phyloP scores from a whole-genome alignment of 2,797 vertebrate species.

The Spea hammondii region DNA sequence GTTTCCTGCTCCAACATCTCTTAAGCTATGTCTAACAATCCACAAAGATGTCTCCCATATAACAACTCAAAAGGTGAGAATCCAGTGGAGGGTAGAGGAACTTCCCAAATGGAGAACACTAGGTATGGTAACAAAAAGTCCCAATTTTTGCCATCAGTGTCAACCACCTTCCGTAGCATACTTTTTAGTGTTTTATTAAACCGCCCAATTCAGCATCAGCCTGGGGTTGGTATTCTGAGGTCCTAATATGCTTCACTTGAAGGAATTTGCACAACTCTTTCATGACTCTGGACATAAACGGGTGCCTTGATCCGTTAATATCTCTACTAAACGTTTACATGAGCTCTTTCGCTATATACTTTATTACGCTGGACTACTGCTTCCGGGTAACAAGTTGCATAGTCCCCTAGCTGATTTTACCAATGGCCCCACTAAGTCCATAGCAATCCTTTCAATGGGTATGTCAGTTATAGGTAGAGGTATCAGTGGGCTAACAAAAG shows the following conservation, averaged over 20 bases:
- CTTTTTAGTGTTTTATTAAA: slow-evolving; percentile 1
- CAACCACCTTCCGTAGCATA: slow-evolving; percentile 1
- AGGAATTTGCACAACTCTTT: not conserved
- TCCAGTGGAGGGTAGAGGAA: not conserved
- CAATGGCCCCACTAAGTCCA: not conserved
- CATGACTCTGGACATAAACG: not conserved
- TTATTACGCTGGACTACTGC: not conserved
- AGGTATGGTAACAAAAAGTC: not conserved
- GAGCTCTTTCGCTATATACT: not conserved
- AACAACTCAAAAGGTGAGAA: slow-evolving; percentile 9
- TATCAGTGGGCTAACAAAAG: not conserved
- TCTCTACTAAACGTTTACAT: not conserved
- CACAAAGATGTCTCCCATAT: not conserved
- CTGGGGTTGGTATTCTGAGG: not conserved
- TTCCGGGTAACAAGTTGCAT: not conserved
- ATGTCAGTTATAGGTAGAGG: not conserved
- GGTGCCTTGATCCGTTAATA: not conserved
- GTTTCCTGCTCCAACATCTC: not conserved
- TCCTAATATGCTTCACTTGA: not conserved
- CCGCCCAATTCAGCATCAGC: not conserved
- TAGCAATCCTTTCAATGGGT: not conserved
- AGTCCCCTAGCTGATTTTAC: not conserved
- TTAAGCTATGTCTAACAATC: slow-evolving; percentile 3
- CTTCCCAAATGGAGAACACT: not conserved
- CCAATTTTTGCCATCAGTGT: not conserved